These are phyloP conservation scores for Ia io DNA, from an alignment of 2,113 vertebrate species.

Conservation along the genomic window DNA sequence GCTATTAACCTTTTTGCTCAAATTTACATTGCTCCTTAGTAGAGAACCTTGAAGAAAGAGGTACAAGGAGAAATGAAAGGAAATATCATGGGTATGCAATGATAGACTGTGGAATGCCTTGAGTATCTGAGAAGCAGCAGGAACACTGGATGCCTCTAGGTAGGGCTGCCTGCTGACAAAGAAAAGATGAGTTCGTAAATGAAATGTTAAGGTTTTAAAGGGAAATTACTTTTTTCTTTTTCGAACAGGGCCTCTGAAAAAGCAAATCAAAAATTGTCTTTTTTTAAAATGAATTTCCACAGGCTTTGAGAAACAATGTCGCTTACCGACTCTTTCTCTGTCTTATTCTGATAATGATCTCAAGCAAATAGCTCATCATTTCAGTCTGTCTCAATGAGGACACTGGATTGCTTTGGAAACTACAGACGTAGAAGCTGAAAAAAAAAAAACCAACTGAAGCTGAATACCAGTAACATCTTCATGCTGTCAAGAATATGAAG, in stretches of 20 bases:
- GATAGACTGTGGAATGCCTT: not conserved
- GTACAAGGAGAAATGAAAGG: constrained; percentile 25
- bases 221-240: constrained; percentile 1
- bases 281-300: constrained; percentile 27
- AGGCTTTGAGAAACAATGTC: constrained; percentile 35
- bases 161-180: constrained; percentile 23
- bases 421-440: not conserved
- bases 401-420: constrained; percentile 16
- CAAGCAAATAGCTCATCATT: constrained; percentile 19
- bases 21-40: constrained; percentile 43
- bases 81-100: not conserved
- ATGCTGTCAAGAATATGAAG: not conserved
- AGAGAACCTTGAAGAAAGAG: not conserved
- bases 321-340: not conserved
- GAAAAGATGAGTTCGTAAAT: not conserved
- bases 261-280: not conserved
- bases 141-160: not conserved
- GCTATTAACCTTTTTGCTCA: constrained; percentile 51
- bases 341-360: not conserved
- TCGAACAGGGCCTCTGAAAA: not conserved
- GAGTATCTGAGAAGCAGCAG: not conserved
- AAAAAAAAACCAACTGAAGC: not conserved
- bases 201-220: constrained; percentile 14
- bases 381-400: not conserved
- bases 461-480: not conserved